Evolutionary conservation across 2,888 invertebrate genomes (phyloP).

Genomic region (Epiperipatus broadwayi): DNA sequence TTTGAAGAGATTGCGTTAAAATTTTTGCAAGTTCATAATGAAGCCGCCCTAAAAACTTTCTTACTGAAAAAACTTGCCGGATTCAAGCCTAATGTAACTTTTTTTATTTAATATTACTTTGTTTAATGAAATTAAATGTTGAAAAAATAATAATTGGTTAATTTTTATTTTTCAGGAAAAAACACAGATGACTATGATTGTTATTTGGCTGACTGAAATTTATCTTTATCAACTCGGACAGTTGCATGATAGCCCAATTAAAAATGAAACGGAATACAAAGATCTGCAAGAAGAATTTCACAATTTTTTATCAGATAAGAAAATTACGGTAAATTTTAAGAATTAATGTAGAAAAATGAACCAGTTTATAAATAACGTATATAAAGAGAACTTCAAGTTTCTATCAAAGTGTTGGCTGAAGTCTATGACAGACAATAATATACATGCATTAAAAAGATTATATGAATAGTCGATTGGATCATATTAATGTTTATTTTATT

Average conservation of each 20-base stretch:
- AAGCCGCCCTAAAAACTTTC: conserved; percentile 68
- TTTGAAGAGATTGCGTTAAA: conserved; percentile 88
- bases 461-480: too few relatives aligned
- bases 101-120: conserved; percentile 5
- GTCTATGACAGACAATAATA: too few relatives aligned
- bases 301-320: conserved; percentile 46
- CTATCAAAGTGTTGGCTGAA: too few relatives aligned
- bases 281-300: conserved; percentile 55
- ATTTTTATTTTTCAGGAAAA: too few relatives aligned
- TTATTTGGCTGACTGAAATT: conserved; percentile 83
- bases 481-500: too few relatives aligned
- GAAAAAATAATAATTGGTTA: too few relatives aligned
- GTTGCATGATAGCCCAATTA: conserved; percentile 36
- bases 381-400: too few relatives aligned
- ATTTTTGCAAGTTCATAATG: conserved; percentile 58
- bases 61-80: conserved; percentile 58
- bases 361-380: too few relatives aligned
- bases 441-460: too few relatives aligned
- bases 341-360: too few relatives aligned
- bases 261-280: conserved; percentile 37
- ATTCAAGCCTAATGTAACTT: conserved; percentile 36
- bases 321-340: conserved; percentile 41
- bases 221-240: conserved; percentile 71
- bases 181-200: conserved; percentile 74
- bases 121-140: too few relatives aligned